Evolutionary conservation across 2,888 invertebrate species (phyloP), one percentile per base, ranked within the genome.

Genomic region (Deilephila elpenor): DNA sequence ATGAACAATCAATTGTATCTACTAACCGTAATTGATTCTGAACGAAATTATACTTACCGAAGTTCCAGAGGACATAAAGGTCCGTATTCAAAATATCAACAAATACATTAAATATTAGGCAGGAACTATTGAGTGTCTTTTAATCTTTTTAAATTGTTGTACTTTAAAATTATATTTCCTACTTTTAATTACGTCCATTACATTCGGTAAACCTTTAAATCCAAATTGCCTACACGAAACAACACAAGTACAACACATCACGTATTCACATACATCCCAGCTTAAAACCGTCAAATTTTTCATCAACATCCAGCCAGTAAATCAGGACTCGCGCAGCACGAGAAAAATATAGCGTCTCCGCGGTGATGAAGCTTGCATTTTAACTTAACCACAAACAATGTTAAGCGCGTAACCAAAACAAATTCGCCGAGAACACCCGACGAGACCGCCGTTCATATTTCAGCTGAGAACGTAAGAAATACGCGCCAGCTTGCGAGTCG

Each of bases 311-410:
- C 53, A 14, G 7, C 1, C 20, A 37, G 71, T 73, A 71, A 70
- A 61, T 71, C 73, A 73, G 17, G 1, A 5, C 62, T 44, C 70
- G 51, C 25, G 70, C n/a, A 59, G 25, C 70, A 29, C 53, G 70
- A n/a, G 51, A 34, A 59, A 44, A 62, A 73, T 70, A 70, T 56
- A 53, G 59, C 70, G 29, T 73, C 73, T 11, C 53, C 61, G 20
- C 75, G 62, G 72, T 74, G 73, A 76, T 76, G 74, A 77, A 76
- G 75, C 75, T 73, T 74, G 73, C 78, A 73, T 75, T 76, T 75
- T 75, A 75, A 77, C 73, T 75, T 78, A 74, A 75, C 76, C 76
- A 75, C 76, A 75, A 77, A 78, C 74, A 79, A 75, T 75, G 75
- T 78, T 74, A 71, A 75, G 77, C 77, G 75, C 77, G 75, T 71